A percentile compares a stretch with the other conserved stretches of the same genome.
Conservation (phyloP, 2,113 vertebrate species). For the Brachionichthys hirsutus region DNA sequence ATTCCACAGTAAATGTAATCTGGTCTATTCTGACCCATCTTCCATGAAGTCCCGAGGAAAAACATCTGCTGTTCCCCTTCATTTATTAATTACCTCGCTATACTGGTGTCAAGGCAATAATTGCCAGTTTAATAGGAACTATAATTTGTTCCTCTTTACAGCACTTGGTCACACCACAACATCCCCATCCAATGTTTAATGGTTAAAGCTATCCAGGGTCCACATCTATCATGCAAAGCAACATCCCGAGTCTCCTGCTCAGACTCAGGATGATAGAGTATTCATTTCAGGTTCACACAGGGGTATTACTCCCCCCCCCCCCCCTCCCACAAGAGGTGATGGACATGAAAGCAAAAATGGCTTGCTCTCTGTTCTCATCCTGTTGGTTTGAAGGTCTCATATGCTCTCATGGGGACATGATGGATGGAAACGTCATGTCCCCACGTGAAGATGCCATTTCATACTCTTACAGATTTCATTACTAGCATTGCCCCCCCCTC, state of each 20-base stretch:
- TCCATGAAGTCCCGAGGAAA: not conserved
- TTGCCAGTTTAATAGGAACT: slow-evolving; percentile 16
- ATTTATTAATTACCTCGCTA: slow-evolving; percentile 15
- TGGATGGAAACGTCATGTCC: slow-evolving; percentile 39
- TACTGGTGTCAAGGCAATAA: slow-evolving; percentile 5
- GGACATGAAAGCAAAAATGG: slow-evolving; percentile 26
- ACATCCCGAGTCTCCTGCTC: too few relatives aligned
- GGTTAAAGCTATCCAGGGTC: not conserved
- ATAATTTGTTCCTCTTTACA: slow-evolving; percentile 1
- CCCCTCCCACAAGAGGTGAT: slow-evolving; percentile 11
- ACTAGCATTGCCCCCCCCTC: slow-evolving; percentile 13
- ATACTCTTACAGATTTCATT: slow-evolving; percentile 26
- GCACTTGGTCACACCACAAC: not conserved
- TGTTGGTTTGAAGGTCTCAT: slow-evolving; percentile 49
- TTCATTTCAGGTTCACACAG: slow-evolving; percentile 19
- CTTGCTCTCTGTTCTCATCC: slow-evolving; percentile 7
- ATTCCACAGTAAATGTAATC: too few relatives aligned
- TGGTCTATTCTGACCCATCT: too few relatives aligned
- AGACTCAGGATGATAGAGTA: not conserved
- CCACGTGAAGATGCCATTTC: slow-evolving; percentile 42
- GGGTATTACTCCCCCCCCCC: slow-evolving; percentile 1
- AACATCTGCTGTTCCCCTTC: not conserved
- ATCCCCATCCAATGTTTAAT: not conserved
- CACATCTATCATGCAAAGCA: not conserved
- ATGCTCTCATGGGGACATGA: slow-evolving; percentile 29